phyloP scores from a whole-genome alignment of 1,140 invertebrate species.

The Phocides pigmalion region DNA sequence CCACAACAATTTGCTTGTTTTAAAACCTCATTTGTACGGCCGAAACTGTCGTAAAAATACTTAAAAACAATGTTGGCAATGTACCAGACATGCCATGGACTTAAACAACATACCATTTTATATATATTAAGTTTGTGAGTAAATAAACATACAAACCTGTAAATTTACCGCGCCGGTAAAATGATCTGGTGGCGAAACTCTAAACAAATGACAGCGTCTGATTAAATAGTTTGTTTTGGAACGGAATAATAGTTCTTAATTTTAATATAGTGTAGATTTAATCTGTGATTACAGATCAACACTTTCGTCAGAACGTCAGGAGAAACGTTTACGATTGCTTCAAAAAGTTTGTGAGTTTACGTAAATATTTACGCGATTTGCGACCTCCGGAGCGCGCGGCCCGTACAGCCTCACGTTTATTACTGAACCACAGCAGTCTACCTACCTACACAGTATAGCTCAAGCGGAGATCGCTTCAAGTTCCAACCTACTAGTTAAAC shows the following conservation, averaged over 20 bases:
- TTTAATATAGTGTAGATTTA: slow-evolving; percentile 12
- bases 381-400: slow-evolving; percentile 63
- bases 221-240: slow-evolving; percentile 44
- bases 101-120: not conserved
- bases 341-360: slow-evolving; percentile 67
- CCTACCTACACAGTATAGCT: slow-evolving; percentile 1
- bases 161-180: slow-evolving; percentile 53
- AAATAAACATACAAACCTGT: slow-evolving; percentile 58
- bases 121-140: slow-evolving; percentile 31
- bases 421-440: slow-evolving; percentile 52
- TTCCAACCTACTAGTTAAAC: slow-evolving; percentile 35
- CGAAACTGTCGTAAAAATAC: not conserved
- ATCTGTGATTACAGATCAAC: slow-evolving; percentile 31
- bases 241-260: slow-evolving; percentile 39
- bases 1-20: slow-evolving; percentile 17
- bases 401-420: slow-evolving; percentile 59
- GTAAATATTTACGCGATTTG: slow-evolving; percentile 69
- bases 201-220: slow-evolving; percentile 57
- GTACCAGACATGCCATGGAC: not conserved
- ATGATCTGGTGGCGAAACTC: slow-evolving; percentile 45
- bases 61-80: slow-evolving; percentile 2
- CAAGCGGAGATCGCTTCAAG: slow-evolving; percentile 33
- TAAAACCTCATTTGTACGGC: slow-evolving; percentile 3
- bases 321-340: slow-evolving; percentile 30
- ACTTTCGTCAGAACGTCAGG: slow-evolving; percentile 37